Conservation (phyloP, 2,797 vertebrate species). For the Mormyrops attenuatus region DNA sequence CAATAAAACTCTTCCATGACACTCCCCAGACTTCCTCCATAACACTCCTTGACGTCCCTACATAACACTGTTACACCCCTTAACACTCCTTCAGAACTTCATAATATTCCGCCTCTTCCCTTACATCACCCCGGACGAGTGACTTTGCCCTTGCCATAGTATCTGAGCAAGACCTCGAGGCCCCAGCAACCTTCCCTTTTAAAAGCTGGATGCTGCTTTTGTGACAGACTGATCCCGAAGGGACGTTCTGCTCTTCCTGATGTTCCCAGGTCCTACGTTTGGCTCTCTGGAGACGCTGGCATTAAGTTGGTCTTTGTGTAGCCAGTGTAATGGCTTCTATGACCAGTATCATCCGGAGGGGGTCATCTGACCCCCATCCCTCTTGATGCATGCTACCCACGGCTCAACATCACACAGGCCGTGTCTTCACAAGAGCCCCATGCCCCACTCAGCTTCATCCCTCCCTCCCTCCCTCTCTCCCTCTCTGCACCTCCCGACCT, state of each 20-base stretch:
- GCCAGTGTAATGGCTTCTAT: not conserved
- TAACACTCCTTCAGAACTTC: not conserved
- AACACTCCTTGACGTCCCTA: too few species aligned
- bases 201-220: not conserved
- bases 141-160: not conserved
- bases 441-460: conserved; percentile 99
- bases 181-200: not conserved
- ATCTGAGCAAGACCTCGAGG: not conserved
- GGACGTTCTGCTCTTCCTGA: not conserved
- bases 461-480: conserved; percentile 90
- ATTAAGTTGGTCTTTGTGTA: not conserved
- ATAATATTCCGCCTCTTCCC: not conserved
- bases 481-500: conserved; percentile 77
- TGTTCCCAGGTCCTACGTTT: not conserved
- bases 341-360: conserved; percentile 38
- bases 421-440: conserved; percentile 98
- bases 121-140: not conserved
- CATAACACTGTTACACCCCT: too few species aligned
- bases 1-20: not conserved
- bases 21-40: not conserved
- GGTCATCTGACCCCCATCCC: conserved; percentile 29
- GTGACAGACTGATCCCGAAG: not conserved
- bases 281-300: not conserved
- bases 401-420: conserved; percentile 92
- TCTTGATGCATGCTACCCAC: conserved; percentile 65